Evolutionary conservation across 2,888 invertebrate genomes (phyloP).

Genomic region (Hemistola chrysoprasaria): DNA sequence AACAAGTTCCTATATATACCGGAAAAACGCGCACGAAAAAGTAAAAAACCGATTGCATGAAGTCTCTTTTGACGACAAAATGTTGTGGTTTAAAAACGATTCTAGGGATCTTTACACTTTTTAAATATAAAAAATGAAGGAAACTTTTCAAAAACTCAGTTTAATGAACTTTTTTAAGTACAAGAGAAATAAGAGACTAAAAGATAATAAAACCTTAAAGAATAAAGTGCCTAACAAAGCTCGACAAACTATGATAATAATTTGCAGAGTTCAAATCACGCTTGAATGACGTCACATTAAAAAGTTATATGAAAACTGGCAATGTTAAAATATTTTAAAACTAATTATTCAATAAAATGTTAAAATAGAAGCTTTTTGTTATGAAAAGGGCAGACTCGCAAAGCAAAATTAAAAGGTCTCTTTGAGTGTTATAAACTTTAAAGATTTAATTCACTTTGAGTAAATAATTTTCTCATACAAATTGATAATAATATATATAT

Average conservation of each 20-base stretch:
- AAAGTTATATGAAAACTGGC: too few species aligned
- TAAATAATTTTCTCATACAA: too few species aligned
- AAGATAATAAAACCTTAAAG: too few species aligned
- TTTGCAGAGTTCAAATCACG: too few species aligned
- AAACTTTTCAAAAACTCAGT: too few species aligned
- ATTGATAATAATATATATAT: too few species aligned
- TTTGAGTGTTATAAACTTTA: neutral
- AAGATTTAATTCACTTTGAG: neutral
- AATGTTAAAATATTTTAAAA: neutral
- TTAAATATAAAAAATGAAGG: neutral
- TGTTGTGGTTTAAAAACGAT: conserved; percentile 29
- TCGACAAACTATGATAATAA: too few species aligned
- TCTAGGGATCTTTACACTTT: conserved; percentile 28
- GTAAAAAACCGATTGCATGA: conserved; percentile 21
- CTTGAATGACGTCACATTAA: too few species aligned
- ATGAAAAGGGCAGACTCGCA: neutral
- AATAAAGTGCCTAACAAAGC: too few species aligned
- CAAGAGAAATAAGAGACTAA: neutral
- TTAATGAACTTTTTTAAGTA: too few species aligned
- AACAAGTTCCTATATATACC: too few species aligned
- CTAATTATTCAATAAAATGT: too few species aligned
- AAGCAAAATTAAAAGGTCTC: neutral
- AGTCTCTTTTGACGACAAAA: conserved; percentile 39
- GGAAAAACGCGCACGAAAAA: conserved; percentile 19
- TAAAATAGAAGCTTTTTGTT: neutral